Conservation (phyloP, 1,140 invertebrate species). For the Uloborus diversus region DNA sequence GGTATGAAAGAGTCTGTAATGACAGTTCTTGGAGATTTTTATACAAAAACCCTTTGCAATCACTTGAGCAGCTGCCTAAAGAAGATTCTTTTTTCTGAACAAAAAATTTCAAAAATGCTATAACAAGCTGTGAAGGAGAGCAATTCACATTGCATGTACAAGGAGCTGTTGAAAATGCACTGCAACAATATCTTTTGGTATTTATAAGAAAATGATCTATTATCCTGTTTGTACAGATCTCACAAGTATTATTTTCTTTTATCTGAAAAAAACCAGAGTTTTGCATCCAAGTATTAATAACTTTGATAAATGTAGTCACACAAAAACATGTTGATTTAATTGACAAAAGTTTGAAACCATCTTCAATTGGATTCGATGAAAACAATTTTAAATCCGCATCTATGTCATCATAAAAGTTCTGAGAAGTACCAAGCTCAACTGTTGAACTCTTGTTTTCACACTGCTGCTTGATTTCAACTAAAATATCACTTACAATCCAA, state of each 20-base stretch:
- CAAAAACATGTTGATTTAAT: no score
- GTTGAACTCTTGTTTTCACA: background rate
- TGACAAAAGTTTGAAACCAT: no score
- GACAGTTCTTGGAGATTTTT: constrained; percentile 37
- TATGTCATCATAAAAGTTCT: constrained; percentile 13
- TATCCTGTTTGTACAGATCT: constrained; percentile 5
- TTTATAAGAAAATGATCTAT: background rate
- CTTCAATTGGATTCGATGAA: no score
- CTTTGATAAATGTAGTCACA: no score
- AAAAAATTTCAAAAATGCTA: constrained; percentile 26
- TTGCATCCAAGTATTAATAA: no score
- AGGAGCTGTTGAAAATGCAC: background rate
- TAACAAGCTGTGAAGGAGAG: constrained; percentile 20
- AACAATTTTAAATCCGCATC: constrained; percentile 1
- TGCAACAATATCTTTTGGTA: constrained; percentile 17
- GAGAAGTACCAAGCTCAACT: no score
- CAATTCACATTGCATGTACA: constrained; percentile 16
- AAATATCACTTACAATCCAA: constrained; percentile 41
- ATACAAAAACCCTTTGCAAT: constrained; percentile 25
- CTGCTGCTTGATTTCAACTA: constrained; percentile 12
- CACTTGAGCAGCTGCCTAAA: constrained; percentile 9
- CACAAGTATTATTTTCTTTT: background rate
- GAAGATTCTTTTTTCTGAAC: background rate
- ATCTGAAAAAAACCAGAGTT: no score
- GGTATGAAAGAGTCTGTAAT: constrained; percentile 11